phyloP scores from a whole-genome alignment of 2,797 vertebrate genomes.

The Enteromius trimaculatus region DNA sequence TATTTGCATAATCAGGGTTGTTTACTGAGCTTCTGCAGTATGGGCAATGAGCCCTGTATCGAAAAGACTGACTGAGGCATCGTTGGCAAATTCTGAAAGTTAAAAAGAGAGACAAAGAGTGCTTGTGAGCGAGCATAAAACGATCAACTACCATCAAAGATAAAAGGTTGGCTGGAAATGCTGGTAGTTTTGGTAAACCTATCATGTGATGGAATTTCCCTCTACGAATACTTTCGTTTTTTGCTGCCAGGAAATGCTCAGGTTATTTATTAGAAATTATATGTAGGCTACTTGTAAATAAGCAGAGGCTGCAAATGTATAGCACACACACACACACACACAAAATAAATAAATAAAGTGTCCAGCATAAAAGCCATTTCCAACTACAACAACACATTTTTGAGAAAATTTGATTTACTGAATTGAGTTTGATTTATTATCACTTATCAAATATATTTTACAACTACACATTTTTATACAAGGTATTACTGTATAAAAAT shows the following conservation, averaged over 20 bases:
- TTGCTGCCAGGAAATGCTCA: background rate
- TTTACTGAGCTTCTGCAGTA: constrained; percentile 45
- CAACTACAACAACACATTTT: background rate
- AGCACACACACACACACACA: background rate
- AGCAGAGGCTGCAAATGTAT: background rate
- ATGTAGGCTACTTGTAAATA: no score
- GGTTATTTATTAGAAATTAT: background rate
- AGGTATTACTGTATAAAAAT: background rate
- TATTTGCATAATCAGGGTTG: background rate
- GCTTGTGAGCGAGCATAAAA: background rate
- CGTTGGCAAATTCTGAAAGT: constrained; percentile 57
- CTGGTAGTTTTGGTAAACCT: background rate
- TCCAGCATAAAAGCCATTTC: background rate
- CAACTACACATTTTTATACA: background rate
- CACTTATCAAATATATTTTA: background rate
- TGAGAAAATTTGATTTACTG: background rate
- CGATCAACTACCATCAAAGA: background rate
- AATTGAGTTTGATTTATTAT: background rate
- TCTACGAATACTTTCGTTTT: constrained; percentile 46
- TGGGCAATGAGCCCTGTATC: constrained; percentile 48
- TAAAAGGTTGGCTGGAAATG: background rate
- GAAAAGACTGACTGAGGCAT: constrained; percentile 46
- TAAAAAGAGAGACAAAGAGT: background rate
- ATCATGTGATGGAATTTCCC: constrained; percentile 43
- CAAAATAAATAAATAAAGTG: background rate